These are phyloP conservation scores for Gibbula magus DNA, from an alignment of 2,888 invertebrate species.

Conservation along the genomic window DNA sequence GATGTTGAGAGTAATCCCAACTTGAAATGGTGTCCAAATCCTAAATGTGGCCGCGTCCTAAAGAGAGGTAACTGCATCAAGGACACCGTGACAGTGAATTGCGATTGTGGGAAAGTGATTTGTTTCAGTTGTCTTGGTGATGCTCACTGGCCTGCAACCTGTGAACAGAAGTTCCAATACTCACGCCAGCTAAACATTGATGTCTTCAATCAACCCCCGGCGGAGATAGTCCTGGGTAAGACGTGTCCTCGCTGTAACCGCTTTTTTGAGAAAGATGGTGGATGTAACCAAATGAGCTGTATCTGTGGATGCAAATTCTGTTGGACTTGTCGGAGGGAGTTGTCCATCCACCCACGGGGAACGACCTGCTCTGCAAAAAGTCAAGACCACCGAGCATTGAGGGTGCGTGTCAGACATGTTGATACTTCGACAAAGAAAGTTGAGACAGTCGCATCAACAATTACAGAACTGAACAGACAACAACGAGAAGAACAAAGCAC, in stretches of 20 bases:
- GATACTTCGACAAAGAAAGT: background rate
- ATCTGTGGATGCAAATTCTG: slow-evolving; percentile 50
- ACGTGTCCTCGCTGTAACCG: slow-evolving; percentile 51
- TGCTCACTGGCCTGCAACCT: slow-evolving; percentile 58
- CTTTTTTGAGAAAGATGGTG: slow-evolving; percentile 54
- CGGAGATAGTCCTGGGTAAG: slow-evolving; percentile 45
- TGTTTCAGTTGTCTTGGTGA: slow-evolving; percentile 52
- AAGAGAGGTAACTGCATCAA: slow-evolving; percentile 19
- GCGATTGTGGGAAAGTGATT: slow-evolving; percentile 45
- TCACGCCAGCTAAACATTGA: slow-evolving; percentile 29
- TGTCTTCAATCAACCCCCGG: fast-evolving
- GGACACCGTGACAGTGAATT: slow-evolving; percentile 36
- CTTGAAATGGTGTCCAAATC: slow-evolving; percentile 55
- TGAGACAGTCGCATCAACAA: slow-evolving; percentile 34
- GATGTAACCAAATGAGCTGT: slow-evolving; percentile 51
- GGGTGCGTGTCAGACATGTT: too few relatives aligned
- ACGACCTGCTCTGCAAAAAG: too few relatives aligned
- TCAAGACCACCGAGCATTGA: too few relatives aligned
- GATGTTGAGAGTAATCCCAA: slow-evolving; percentile 37
- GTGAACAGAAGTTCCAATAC: slow-evolving; percentile 41
- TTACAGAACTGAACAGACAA: slow-evolving; percentile 35
- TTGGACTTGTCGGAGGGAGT: too few relatives aligned
- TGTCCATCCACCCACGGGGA: too few relatives aligned
- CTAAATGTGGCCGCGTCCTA: slow-evolving; percentile 47
- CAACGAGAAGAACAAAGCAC: slow-evolving; percentile 35